Base-by-base conservation (phyloP, 2,113 vertebrate species). In the Chionodraco myersi region DNA sequence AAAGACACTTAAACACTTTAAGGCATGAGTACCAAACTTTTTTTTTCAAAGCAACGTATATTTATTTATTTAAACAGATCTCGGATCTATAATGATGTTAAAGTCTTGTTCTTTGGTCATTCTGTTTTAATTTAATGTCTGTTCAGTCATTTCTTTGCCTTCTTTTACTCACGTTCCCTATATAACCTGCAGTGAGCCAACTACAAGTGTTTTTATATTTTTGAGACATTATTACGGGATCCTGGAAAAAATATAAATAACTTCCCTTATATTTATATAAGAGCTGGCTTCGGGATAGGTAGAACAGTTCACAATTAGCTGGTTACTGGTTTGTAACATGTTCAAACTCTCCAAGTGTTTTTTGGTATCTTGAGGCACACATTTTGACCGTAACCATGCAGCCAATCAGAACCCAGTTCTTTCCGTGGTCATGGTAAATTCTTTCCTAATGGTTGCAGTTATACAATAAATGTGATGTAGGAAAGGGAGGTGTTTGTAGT, bases 401-500 rank as follows among this genome's bases (percentile, higher is more conserved):
- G 64, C 49, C 69, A 72, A 65, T 74, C 67, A 63, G 21, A 64
- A 58, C 21, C 6, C 9, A 4, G 34, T n/a, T 4, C 36, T 75
- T 73, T 36, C 48, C 1, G 2, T 4, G 9, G 26, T 80, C 14
- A 70, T 30, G 10, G 14, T 45, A 26, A 36, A 72, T 80, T 74
- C n/a, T 80, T 71, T 79, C 49, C 60, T 65, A 74, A 86, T 76
- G 79, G 53, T 52, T n/a, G 36, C n/a, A 44, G 26, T 80, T 56
- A 62, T 48, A 48, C 61, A 73, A 41, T 67, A 64, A 59, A 69
- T 75, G 53, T 69, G 18, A 84, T 85, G 62, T 30, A 53, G 34
- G 57, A 68, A 45, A 71, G 64, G 72, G 45, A 58, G 71, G 65
- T 75, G 82, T 79, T 86, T 87, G 75, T 18, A 13, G 53, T 64